These are phyloP conservation scores for Cosmia pyralina DNA, from an alignment of 2,888 invertebrate species.

Conservation along the genomic window DNA sequence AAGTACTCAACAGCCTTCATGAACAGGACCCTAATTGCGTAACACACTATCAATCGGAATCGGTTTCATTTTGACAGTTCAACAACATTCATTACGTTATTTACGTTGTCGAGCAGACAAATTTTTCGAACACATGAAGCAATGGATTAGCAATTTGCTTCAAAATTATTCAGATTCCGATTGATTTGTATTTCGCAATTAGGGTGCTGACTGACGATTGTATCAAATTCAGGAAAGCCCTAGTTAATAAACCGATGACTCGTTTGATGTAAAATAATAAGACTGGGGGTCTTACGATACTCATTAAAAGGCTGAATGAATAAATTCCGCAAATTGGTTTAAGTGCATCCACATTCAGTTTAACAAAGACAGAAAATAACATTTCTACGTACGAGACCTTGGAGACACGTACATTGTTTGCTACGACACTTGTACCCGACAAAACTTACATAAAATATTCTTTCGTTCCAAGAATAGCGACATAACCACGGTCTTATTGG, in stretches of 20 bases:
- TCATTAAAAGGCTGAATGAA: slow-evolving; percentile 1
- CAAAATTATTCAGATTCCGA: no score
- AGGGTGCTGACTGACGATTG: neutral
- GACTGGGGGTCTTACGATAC: neutral
- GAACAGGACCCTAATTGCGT: no score
- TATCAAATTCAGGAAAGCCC: neutral
- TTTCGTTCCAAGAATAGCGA: slow-evolving; percentile 37
- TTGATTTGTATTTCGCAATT: no score
- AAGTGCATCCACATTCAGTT: slow-evolving; percentile 21
- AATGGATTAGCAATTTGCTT: no score
- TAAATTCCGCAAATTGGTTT: slow-evolving; percentile 26
- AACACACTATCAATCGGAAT: no score
- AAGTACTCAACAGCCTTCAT: no score
- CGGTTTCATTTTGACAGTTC: no score
- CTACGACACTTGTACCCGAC: slow-evolving; percentile 20
- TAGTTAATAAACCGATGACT: neutral
- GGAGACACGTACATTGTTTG: slow-evolving; percentile 17
- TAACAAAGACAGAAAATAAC: slow-evolving; percentile 26
- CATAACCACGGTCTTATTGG: slow-evolving; percentile 39
- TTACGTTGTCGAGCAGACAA: no score
- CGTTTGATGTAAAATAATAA: neutral
- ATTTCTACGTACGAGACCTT: slow-evolving; percentile 30
- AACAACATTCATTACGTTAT: no score
- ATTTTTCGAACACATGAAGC: no score
- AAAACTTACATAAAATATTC: slow-evolving; percentile 44